A percentile compares a stretch with the other conserved stretches of the same genome.
phyloP scores from a whole-genome alignment of 2,888 invertebrate species.

The Tuberolachnus salignus region DNA sequence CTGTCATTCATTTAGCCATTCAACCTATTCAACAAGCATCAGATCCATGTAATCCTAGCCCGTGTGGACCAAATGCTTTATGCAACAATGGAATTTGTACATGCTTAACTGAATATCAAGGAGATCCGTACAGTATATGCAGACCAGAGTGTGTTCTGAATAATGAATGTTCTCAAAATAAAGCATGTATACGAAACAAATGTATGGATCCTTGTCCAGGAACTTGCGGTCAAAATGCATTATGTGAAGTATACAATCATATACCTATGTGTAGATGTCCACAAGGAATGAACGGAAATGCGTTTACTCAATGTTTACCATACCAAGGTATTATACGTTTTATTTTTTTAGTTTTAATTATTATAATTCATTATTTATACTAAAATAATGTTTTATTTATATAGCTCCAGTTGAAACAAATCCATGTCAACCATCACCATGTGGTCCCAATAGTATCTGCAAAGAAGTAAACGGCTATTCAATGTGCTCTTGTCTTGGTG shows the following conservation, averaged over 20 bases:
- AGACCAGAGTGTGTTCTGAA: conserved; percentile 74
- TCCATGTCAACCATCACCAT: conserved; percentile 68
- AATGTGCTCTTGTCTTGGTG: conserved; percentile 65
- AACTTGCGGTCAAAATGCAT: conserved; percentile 70
- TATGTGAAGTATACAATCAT: conserved; percentile 71
- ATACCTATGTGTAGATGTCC: conserved; percentile 73
- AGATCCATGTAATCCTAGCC: conserved; percentile 66
- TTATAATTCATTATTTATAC: neutral
- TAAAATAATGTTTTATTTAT: conserved; percentile 3
- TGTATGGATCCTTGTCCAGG: conserved; percentile 69
- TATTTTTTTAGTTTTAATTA: neutral
- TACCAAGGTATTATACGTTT: conserved; percentile 66
- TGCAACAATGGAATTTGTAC: conserved; percentile 74
- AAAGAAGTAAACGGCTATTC: conserved; percentile 64
- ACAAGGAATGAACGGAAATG: conserved; percentile 71
- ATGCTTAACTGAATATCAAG: conserved; percentile 76
- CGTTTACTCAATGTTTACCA: conserved; percentile 71
- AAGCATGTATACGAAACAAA: conserved; percentile 65
- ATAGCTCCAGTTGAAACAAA: conserved; percentile 63
- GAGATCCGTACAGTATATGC: conserved; percentile 79
- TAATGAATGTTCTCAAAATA: conserved; percentile 67
- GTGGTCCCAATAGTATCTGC: conserved; percentile 66
- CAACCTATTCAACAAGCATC: conserved; percentile 51
- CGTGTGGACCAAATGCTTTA: conserved; percentile 77
- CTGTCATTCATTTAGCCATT: conserved; percentile 15